A percentile compares a stretch with the other conserved stretches of the same genome.
Conservation (phyloP, 1,140 invertebrate species). For the Odontomachus brunneus region DNA sequence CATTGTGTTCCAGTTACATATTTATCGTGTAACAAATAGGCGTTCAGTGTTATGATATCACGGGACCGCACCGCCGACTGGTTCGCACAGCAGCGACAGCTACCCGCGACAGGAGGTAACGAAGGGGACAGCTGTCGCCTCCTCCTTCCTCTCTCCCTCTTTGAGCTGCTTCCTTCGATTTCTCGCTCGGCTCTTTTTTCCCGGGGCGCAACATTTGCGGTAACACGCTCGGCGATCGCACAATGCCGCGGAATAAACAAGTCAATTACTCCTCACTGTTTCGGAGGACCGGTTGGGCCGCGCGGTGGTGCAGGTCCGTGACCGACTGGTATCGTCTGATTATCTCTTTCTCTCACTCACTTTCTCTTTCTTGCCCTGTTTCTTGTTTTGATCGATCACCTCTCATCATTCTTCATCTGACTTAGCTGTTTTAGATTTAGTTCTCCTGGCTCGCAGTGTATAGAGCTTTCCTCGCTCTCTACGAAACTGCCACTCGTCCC, state of each 20-base stretch:
- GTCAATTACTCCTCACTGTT: slow-evolving; percentile 71
- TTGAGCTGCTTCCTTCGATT: slow-evolving; percentile 23
- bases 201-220: slow-evolving; percentile 74
- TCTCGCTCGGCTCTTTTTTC: slow-evolving; percentile 14
- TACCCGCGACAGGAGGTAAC: slow-evolving; percentile 47
- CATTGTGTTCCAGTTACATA: slow-evolving; percentile 85
- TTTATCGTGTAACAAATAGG: slow-evolving; percentile 85
- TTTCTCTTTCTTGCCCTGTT: not conserved
- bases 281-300: not conserved
- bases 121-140: slow-evolving; percentile 77
- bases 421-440: too few relatives aligned
- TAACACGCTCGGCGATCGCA: slow-evolving; percentile 76
- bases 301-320: not conserved
- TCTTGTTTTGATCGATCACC: slow-evolving; percentile 5
- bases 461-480: too few relatives aligned
- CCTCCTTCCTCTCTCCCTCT: slow-evolving; percentile 37
- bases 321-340: not conserved
- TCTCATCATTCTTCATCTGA: not conserved
- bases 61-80: slow-evolving; percentile 75
- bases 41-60: slow-evolving; percentile 84
- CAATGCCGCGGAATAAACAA: slow-evolving; percentile 79
- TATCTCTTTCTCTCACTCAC: not conserved
- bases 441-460: too few relatives aligned
- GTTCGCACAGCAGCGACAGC: slow-evolving; percentile 52
- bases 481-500: too few relatives aligned